Evolutionary conservation across 2,888 invertebrate species (phyloP).

Genomic region (Campoplex nolae): DNA sequence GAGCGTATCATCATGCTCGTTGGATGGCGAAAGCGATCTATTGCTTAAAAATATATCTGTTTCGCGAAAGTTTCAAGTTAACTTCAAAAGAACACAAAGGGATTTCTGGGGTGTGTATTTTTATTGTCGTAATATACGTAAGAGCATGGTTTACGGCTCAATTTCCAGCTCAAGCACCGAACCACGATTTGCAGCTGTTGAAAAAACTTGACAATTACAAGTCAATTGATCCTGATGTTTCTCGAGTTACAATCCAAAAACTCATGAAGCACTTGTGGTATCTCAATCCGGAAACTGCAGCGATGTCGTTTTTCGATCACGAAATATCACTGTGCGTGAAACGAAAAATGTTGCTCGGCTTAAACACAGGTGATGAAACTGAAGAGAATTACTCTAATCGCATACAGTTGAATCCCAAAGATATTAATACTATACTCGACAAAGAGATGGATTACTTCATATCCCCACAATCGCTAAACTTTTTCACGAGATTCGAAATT

Average conservation of each 20-base stretch:
- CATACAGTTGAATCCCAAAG: no score
- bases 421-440: no score
- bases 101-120: conserved; percentile 47
- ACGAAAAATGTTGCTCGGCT: no score
- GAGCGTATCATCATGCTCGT: conserved; percentile 58
- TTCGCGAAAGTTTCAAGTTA: conserved; percentile 49
- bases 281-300: conserved; percentile 46
- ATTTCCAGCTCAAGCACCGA: conserved; percentile 45
- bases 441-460: no score
- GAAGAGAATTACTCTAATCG: no score
- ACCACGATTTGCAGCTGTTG: conserved; percentile 53
- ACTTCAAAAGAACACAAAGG: conserved; percentile 40
- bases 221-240: conserved; percentile 44
- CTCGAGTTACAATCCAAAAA: conserved; percentile 46
- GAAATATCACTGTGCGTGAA: conserved; percentile 15
- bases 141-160: conserved; percentile 58
- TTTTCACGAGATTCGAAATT: no score
- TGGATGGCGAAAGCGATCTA: conserved; percentile 64
- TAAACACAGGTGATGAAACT: no score
- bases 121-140: conserved; percentile 55
- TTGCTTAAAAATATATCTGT: conserved; percentile 64
- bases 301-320: conserved; percentile 44
- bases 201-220: conserved; percentile 54
- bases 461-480: no score
- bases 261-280: conserved; percentile 46